Evolutionary conservation across 2,113 vertebrate genomes (phyloP).

Genomic region (western clawed frog (Xenopus tropicalis)): UCB_Xtro_10.0 CM004449.2:105693501-105694000

Average conservation of each 20-base stretch:
- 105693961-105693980: too few species aligned
- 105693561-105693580: too few species aligned
- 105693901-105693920: conserved; percentile 85
- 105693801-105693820: conserved; percentile 80
- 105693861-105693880: conserved; percentile 55
- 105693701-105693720: conserved; percentile 93
- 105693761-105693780: conserved; percentile 80
- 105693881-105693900: conserved; percentile 88
- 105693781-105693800: conserved; percentile 77
- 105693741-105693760: conserved; percentile 86
- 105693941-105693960: too few species aligned
- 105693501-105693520: too few species aligned
- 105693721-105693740: conserved; percentile 92
- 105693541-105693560: too few species aligned
- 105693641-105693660: too few species aligned
- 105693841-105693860: conserved; percentile 61
- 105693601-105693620: too few species aligned
- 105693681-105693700: conserved; percentile 87
- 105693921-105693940: conserved; percentile 64
- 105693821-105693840: conserved; percentile 76
- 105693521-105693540: too few species aligned
- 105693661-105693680: conserved; percentile 7
- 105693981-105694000: too few species aligned
- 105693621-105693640: too few species aligned
- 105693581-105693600: too few species aligned